Base-by-base conservation (phyloP, 2,797 vertebrate species). In the Austrolebias charrua region DNA sequence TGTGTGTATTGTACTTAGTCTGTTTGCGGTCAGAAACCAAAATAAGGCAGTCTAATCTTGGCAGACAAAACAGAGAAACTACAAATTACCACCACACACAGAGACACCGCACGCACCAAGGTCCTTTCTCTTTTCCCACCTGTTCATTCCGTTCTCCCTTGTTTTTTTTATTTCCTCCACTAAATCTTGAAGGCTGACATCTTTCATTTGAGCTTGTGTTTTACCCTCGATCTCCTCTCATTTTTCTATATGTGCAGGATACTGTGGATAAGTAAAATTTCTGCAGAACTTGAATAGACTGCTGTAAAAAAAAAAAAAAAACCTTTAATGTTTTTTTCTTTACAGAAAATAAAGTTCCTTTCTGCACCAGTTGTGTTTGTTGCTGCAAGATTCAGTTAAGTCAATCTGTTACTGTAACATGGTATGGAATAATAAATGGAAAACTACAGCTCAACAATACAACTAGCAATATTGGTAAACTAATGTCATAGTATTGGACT, bases 1-100 rank as follows among this genome's bases (percentile, higher is more conserved):
- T 24, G 24, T 24, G 24, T 24, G 19, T 55, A 55, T 46, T 4
- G 19, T 60, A 19, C 46, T 63, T 66, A 75, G 73, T 73, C 63
- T 69, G 55, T 54, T 55, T 76, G 69, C 5, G 63, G 68, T 65
- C 13, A 55, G 14, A 70, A 71, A 73, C 52, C 53, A 76, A 74
- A 73, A 76, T 56, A 81, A 78, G 47, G 45, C 53, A 62, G 66
- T 72, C 65, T 70, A 73, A 76, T 68, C 65, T 51, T 68, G 68
- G 77, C 67, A 80, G 76, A 74, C 74, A 74, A 69, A 83, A 81
- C 33, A 71, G 33, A 75, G 48, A 55, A 45, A 71, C 69, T 76
- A 75, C 73, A 81, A 75, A 78, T 66, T 71, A 79, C 57, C 52
- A 62, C 67, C 62, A 78, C 68, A 71, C 73, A 78, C 60, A 73